Base-by-base conservation (phyloP, 2,113 vertebrate species). In the Gadus macrocephalus region DNA sequence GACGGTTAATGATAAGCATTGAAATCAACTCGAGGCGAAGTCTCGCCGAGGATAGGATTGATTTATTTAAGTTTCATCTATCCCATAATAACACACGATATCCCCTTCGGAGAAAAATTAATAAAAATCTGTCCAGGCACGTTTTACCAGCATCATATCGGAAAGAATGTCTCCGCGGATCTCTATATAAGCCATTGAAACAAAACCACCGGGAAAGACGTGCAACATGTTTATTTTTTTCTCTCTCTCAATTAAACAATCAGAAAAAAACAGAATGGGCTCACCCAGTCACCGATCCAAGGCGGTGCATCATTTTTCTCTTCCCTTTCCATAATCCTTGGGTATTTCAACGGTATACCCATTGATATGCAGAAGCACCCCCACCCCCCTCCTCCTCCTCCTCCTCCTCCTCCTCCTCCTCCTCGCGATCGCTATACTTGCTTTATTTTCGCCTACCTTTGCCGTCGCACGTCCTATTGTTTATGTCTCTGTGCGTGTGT, bases 201-300 rank as follows among this genome's bases (percentile, higher is more conserved):
- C 79, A 76, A 62, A 77, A 76, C 20, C 61, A 75, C 78, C 70
- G 70, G 12, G 78, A 28, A 5, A 31, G 2, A 75, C 42, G 49
- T 22, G 31, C 60, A 64, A 70, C 31, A 53, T 53, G 15, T 55
- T 3, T 17, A 59, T 62, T 15, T 17, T 59, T 28, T 62, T 67
- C 82, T 77, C 68, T 25, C 14, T 82, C 74, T 79, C 70, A 80
- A 71, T 79, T 64, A 49, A 81, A 78, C 62, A 84, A 75, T 66
- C 79, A 76, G 55, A 69, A 76, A 31, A 74, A 81, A 85, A 78
- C 64, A 82, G 71, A 78, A 79, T 35, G 60, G 84, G 71, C 88
- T 91, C 86, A 90, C 89, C 87, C 78, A 77, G 85, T 83, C 78
- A 68, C 72, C 70, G 88, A 84, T 87, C 84, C 81, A 74, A 76